These are phyloP conservation scores for Ellobius talpinus DNA, from an alignment of 2,113 vertebrate species.

Conservation along the genomic window DNA sequence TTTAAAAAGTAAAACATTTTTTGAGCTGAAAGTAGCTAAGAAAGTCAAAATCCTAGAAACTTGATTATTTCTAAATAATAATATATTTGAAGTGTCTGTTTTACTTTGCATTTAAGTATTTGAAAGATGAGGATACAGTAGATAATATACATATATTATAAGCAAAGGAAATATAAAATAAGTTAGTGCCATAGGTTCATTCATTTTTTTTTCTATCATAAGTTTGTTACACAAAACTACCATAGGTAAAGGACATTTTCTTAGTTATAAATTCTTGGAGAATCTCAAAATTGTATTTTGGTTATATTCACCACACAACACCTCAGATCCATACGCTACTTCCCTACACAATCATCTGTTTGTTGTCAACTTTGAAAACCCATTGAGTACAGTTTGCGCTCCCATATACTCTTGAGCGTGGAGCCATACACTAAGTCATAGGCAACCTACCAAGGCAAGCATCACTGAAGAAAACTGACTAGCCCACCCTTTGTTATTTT, in stretches of 20 bases:
- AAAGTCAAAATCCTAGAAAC: background rate
- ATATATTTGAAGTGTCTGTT: too few species aligned
- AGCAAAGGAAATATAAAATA: constrained; percentile 8
- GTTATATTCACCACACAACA: too few species aligned
- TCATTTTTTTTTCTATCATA: background rate
- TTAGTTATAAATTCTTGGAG: background rate
- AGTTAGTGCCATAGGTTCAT: background rate
- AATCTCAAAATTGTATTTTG: background rate
- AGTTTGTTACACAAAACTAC: background rate
- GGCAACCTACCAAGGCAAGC: background rate
- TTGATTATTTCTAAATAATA: background rate
- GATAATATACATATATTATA: background rate
- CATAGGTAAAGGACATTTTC: background rate
- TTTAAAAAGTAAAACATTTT: background rate
- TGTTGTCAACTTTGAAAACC: background rate
- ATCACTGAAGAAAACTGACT: background rate
- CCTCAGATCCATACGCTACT: background rate
- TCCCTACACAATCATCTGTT: background rate
- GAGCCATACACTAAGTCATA: background rate
- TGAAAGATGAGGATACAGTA: background rate
- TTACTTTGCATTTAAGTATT: background rate
- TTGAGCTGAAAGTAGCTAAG: background rate
- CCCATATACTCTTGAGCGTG: too few species aligned
- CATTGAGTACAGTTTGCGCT: background rate
- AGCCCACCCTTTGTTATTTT: too few species aligned